A percentile compares a stretch with the other conserved stretches of the same genome.
These are phyloP conservation scores for Tetragonula clypearis DNA, from an alignment of 1,140 invertebrate species.

Conservation along the genomic window DNA sequence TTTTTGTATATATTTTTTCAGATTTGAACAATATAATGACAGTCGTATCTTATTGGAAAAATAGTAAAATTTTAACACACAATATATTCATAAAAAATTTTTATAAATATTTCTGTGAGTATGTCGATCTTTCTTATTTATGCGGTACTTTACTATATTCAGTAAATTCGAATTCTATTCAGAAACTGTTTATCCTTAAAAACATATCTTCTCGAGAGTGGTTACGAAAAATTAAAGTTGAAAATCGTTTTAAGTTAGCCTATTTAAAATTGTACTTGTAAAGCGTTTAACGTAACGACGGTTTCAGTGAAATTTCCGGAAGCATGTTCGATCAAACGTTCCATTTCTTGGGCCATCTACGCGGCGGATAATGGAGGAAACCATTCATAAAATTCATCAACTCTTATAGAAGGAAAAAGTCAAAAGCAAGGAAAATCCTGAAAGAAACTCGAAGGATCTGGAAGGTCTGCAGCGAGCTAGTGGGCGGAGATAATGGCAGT, in stretches of 20 bases:
- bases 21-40: too few relatives aligned
- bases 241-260: neutral
- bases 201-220: too few relatives aligned
- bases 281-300: constrained; percentile 12
- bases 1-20: too few relatives aligned
- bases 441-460: constrained; percentile 54
- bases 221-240: fast-evolving
- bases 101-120: too few relatives aligned
- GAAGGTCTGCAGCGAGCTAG: constrained; percentile 59
- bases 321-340: constrained; percentile 28
- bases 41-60: too few relatives aligned
- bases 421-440: constrained; percentile 55
- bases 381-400: constrained; percentile 56
- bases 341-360: constrained; percentile 24
- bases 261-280: neutral
- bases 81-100: too few relatives aligned
- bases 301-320: constrained; percentile 17
- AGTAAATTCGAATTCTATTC: too few relatives aligned
- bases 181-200: too few relatives aligned
- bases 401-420: constrained; percentile 55
- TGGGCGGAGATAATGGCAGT: constrained; percentile 68
- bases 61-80: too few relatives aligned
- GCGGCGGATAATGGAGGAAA: constrained; percentile 16
- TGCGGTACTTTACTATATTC: too few relatives aligned
- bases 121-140: too few relatives aligned